phyloP scores from a whole-genome alignment of 2,797 vertebrate genomes.

The Melanotaenia nigrans region DNA sequence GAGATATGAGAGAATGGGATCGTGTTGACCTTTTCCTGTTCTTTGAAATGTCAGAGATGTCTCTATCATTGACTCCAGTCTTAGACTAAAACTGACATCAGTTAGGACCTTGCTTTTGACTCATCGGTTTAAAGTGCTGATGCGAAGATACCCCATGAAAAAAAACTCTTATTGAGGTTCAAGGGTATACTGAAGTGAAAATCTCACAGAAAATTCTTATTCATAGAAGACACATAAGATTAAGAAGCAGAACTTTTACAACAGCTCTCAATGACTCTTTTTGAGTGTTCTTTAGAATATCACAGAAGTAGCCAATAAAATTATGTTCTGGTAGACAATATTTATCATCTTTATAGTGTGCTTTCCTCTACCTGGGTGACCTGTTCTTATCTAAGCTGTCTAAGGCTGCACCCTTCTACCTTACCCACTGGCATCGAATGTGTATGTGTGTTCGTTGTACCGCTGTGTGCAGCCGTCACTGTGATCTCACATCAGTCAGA shows the following conservation, averaged over 20 bases:
- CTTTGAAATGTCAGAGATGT: conserved; percentile 64
- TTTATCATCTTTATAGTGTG: conserved; percentile 26
- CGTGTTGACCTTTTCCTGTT: conserved; percentile 48
- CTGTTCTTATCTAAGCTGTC: conserved; percentile 67
- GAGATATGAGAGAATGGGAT: conserved; percentile 35
- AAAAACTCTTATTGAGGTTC: neutral
- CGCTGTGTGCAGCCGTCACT: conserved; percentile 71
- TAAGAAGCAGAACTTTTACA: conserved; percentile 8
- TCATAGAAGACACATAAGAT: neutral
- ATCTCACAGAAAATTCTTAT: neutral
- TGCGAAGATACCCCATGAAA: conserved; percentile 19
- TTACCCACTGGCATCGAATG: conserved; percentile 49
- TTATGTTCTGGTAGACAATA: neutral
- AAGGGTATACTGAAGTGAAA: neutral
- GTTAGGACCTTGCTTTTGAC: conserved; percentile 19
- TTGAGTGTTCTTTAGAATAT: conserved; percentile 9
- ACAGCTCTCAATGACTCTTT: neutral
- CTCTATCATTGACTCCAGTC: conserved; percentile 52
- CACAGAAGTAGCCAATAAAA: conserved; percentile 7
- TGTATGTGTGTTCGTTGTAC: conserved; percentile 45
- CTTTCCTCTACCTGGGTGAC: conserved; percentile 57
- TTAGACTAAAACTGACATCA: conserved; percentile 46
- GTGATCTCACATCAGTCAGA: conserved; percentile 80
- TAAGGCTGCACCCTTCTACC: conserved; percentile 41
- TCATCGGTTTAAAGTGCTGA: conserved; percentile 25